Conservation (phyloP, 2,888 invertebrate species). For the Euzophera pinguis region DNA sequence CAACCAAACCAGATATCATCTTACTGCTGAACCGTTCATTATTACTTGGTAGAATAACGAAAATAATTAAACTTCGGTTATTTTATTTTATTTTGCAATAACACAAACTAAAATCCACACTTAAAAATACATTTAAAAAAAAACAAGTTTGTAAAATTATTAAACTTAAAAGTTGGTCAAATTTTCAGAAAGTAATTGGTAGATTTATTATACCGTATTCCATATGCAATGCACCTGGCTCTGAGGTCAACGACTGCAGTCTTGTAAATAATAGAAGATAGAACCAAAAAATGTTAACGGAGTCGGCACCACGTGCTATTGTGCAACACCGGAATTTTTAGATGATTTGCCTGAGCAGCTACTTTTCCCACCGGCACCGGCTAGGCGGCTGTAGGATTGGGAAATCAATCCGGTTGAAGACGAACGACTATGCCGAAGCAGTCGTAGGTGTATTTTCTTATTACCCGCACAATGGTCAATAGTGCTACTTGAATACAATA, state of each 20-base stretch:
- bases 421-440: neutral
- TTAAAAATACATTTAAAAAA: too few species aligned
- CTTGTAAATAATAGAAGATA: neutral
- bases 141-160: neutral
- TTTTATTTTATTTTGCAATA: neutral
- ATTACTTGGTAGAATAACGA: neutral
- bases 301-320: neutral
- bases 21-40: neutral
- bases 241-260: conserved; percentile 11
- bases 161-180: conserved; percentile 4
- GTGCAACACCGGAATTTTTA: conserved; percentile 11
- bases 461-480: conserved; percentile 28
- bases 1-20: conserved; percentile 8
- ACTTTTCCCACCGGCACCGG: conserved; percentile 12
- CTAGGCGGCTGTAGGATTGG: conserved; percentile 6
- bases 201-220: neutral
- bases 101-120: too few species aligned
- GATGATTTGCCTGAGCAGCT: conserved; percentile 5
- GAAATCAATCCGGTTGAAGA: conserved; percentile 17
- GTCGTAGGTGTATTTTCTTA: conserved; percentile 28
- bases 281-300: neutral
- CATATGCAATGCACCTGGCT: neutral
- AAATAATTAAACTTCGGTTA: neutral
- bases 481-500: conserved; percentile 47
- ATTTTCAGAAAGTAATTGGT: conserved; percentile 1